Evolutionary conservation across 1,140 invertebrate species (phyloP), one percentile per base, ranked within the genome.

Genomic region (Drosophila fuyamai): DNA sequence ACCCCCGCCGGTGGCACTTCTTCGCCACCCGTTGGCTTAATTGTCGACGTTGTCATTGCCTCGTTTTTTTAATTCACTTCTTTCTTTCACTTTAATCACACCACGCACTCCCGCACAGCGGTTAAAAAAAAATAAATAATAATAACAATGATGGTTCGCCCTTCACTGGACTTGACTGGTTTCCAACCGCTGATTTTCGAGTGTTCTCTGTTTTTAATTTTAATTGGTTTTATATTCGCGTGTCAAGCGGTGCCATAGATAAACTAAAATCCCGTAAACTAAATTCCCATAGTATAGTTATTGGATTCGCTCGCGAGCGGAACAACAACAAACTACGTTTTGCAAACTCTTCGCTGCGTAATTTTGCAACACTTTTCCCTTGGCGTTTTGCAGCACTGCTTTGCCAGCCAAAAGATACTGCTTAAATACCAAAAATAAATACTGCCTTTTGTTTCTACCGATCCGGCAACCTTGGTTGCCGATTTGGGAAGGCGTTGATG

Each of bases 1-100:
- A 40, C 6, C 10, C 43, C 51, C 32, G 18, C 40, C 23, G 59
- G 46, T 14, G 59, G 46, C 7, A 65, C 56, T 55, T 72, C 66
- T 9, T 75, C 50, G 10, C 14, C n/a, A 38, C 41, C 53, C 38
- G 51, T n/a, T 18, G 59, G 43, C 48, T 86, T 81, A 7, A 86
- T 46, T 47, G 81, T 81, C 46, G 82, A 85, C 48, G 81, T 85
- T 66, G 82, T 85, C 81, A 85, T 85, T 67, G 54, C 57, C 41
- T n/a, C 29, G 23, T 18, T 43, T 23, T 27, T 1, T 16, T 27
- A 7, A 32, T 14, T n/a, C 36, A 23, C 35, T 58, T 44, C n/a
- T 36, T 44, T 53, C 41, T 56, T 16, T 16, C 50, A 73, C 67
- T 72, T 10, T n/a, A 9, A 41, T 53, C 38, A 16, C 48, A 56